Evolutionary conservation across 2,797 vertebrate genomes (phyloP).

Genomic region (Capromys pilorides): DNA sequence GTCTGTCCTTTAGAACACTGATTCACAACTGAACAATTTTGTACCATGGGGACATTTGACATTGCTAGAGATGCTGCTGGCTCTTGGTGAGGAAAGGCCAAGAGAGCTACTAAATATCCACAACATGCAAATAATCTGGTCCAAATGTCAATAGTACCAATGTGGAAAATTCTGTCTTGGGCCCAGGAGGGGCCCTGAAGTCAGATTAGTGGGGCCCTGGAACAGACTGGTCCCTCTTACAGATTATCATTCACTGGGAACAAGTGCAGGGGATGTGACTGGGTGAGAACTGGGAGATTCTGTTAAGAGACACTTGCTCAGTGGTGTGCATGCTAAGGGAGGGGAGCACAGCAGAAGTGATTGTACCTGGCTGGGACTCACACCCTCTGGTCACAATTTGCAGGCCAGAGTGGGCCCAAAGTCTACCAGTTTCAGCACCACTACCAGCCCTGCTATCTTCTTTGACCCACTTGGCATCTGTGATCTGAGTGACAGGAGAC

Average conservation of each 20-base stretch:
- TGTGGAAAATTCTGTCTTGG: background rate
- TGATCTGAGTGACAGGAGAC: background rate
- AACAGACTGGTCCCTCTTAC: background rate
- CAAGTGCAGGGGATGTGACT: background rate
- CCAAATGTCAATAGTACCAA: background rate
- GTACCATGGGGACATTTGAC: background rate
- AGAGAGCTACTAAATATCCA: background rate
- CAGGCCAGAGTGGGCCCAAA: background rate
- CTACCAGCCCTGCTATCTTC: background rate
- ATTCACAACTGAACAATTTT: background rate
- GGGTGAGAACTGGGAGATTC: background rate
- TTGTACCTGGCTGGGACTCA: background rate
- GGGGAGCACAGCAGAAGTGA: too few relatives aligned
- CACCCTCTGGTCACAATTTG: background rate
- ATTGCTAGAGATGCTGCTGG: background rate
- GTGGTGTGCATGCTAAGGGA: background rate
- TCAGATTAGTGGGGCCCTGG: too few relatives aligned
- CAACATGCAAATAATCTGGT: background rate
- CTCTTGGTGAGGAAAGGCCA: background rate
- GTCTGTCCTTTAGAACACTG: background rate
- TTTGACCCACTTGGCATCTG: background rate
- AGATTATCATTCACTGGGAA: background rate
- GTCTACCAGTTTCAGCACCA: background rate
- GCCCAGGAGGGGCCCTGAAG: background rate
- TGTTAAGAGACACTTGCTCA: background rate